Base-by-base conservation (phyloP, 2,113 vertebrate genomes). In the Noctilio leporinus region DNA sequence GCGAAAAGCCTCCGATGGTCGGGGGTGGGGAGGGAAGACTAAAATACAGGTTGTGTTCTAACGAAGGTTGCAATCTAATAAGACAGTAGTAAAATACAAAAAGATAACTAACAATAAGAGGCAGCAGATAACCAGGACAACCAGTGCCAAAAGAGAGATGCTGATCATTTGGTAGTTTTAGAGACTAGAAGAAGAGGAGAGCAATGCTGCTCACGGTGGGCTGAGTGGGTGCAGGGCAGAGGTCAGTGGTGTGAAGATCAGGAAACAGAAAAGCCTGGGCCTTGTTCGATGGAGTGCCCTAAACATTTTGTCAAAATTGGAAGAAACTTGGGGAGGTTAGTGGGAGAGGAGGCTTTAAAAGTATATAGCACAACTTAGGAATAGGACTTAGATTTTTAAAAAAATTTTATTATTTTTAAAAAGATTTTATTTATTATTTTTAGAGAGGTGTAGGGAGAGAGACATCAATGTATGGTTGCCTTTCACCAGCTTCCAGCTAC, bases 201-300 rank as follows among this genome's bases (percentile, higher is more conserved):
- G 7, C 1, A 0, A 10, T 65, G 65, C 33, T 35, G 35, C 12
- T 80, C 43, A 35, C 70, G 35, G n/a, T 24, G 62, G 14, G 22
- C 14, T 11, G 40, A 10, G 20, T 26, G 3, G 20, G 3, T 19
- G 1, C 6, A 5, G 4, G 26, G n/a, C n/a, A 40, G 17, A 59
- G 19, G 35, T 45, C 6, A 35, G n/a, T 2, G 40, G 47, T 33
- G 3, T 19, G 30, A 95, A 78, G 28, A 17, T n/a, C 17, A 10
- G 40, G 62, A 55, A 40, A 73, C 49, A 53, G 53, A 15, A 80
- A 59, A 45, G 16, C n/a, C 15, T 47, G 35, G 67, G 9, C 4
- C 26, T 84, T 78, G 49, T 49, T 87, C 17, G 15, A 45, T 5
- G 45, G 65, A 80, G 51, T 10, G 40, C 76, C 38, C 51, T 47